phyloP scores from a whole-genome alignment of 2,888 invertebrate species.

The Acanthosepion esculentum region DNA sequence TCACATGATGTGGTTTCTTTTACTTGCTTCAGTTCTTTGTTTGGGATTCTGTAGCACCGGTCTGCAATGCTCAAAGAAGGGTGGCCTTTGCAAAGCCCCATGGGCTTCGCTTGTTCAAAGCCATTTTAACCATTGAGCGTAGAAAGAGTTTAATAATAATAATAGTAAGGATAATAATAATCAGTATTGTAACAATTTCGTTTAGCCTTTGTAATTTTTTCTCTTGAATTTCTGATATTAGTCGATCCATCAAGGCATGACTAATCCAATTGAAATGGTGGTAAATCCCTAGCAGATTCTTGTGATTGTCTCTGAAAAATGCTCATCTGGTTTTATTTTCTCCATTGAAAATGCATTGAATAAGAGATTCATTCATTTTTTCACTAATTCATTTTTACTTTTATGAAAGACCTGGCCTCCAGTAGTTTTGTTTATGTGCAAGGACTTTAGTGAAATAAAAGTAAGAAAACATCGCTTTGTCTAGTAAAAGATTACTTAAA shows the following conservation, averaged over 20 bases:
- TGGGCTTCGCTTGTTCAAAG: too few relatives aligned
- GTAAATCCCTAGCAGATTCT: background rate
- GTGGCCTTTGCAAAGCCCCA: too few relatives aligned
- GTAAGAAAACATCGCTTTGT: background rate
- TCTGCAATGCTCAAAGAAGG: too few relatives aligned
- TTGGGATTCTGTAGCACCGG: too few relatives aligned
- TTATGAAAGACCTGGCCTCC: background rate
- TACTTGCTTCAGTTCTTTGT: too few relatives aligned
- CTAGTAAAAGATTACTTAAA: background rate
- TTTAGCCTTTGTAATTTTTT: background rate
- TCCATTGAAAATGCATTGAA: background rate
- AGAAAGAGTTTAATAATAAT: background rate
- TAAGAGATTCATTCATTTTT: conserved; percentile 20
- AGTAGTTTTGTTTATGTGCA: background rate
- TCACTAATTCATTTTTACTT: background rate
- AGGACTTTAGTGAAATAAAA: background rate
- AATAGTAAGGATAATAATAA: background rate
- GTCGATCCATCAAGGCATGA: background rate
- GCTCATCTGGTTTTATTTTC: background rate
- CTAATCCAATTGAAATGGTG: background rate
- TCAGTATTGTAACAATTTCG: background rate
- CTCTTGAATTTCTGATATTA: background rate
- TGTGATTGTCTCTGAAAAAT: background rate
- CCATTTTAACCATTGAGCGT: too few relatives aligned
- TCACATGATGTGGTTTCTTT: too few relatives aligned